Conservation (phyloP, 2,113 vertebrate genomes). For the Opisthocomus hoazin region DNA sequence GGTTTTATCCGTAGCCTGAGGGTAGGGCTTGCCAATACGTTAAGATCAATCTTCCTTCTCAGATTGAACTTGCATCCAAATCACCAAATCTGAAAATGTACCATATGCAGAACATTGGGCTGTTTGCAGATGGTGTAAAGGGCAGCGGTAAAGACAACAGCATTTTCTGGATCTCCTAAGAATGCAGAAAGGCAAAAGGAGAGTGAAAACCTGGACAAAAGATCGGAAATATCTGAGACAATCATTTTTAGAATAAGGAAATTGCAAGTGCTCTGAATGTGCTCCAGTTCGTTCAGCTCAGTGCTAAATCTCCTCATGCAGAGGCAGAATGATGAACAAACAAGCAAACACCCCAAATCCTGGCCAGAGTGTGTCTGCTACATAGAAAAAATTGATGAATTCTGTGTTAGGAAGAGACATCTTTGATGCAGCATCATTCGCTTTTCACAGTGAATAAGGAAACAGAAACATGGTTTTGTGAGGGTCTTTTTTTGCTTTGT, state of each 20-base stretch:
- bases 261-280: background rate
- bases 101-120: background rate
- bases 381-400: background rate
- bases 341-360: background rate
- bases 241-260: background rate
- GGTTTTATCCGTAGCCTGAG: slow-evolving; percentile 57
- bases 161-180: background rate
- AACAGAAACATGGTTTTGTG: background rate
- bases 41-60: slow-evolving; percentile 46
- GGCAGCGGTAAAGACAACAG: background rate
- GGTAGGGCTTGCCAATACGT: slow-evolving; percentile 27
- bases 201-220: background rate
- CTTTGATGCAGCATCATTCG: background rate
- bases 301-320: background rate
- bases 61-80: slow-evolving; percentile 5
- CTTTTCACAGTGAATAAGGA: background rate
- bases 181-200: background rate
- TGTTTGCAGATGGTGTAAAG: background rate
- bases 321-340: background rate
- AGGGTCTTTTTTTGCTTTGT: background rate
- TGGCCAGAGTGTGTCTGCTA: background rate
- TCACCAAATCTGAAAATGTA: slow-evolving; percentile 21
- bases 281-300: background rate
- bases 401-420: background rate
- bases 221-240: fast-evolving